Evolutionary conservation across 2,888 invertebrate species (phyloP).

Genomic region (Adelognathus sp.): DNA sequence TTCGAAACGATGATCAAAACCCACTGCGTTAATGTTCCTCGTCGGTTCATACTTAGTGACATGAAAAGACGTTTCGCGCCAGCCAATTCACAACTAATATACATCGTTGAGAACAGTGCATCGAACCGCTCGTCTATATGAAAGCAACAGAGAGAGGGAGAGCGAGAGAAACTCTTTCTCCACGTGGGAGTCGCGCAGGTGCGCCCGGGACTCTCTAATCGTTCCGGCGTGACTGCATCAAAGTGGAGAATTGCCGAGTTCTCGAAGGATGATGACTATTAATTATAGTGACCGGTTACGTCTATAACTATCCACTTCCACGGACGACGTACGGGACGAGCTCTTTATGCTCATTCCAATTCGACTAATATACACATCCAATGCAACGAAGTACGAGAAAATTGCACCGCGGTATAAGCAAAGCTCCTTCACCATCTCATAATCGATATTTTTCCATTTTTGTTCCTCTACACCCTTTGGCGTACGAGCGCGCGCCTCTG

Average conservation of each 20-base stretch:
- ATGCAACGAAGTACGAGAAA: not conserved
- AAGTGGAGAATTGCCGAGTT: constrained; percentile 47
- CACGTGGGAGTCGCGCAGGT: constrained; percentile 45
- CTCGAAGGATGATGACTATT: constrained; percentile 37
- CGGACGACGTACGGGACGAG: not conserved
- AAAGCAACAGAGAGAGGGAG: constrained; percentile 13
- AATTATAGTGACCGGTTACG: constrained; percentile 20
- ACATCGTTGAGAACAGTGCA: constrained; percentile 10
- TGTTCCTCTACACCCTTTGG: not conserved
- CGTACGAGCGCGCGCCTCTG: not conserved
- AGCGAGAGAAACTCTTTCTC: not conserved
- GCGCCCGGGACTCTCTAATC: constrained; percentile 38
- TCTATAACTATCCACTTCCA: constrained; percentile 22
- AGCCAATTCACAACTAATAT: constrained; percentile 14
- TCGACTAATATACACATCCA: constrained; percentile 10
- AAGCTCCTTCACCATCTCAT: not conserved
- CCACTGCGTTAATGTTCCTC: not conserved
- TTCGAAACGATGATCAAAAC: not conserved
- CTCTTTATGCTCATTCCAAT: constrained; percentile 12
- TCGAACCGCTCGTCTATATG: not conserved
- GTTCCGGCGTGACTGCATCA: constrained; percentile 42
- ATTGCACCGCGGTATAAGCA: not conserved
- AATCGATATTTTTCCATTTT: not conserved
- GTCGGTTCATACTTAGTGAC: not conserved
- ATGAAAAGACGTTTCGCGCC: not conserved